A percentile compares a stretch with the other conserved stretches of the same genome.
Evolutionary conservation across 2,797 vertebrate species (phyloP).

Genomic region (Rhinichthys osculus): DNA sequence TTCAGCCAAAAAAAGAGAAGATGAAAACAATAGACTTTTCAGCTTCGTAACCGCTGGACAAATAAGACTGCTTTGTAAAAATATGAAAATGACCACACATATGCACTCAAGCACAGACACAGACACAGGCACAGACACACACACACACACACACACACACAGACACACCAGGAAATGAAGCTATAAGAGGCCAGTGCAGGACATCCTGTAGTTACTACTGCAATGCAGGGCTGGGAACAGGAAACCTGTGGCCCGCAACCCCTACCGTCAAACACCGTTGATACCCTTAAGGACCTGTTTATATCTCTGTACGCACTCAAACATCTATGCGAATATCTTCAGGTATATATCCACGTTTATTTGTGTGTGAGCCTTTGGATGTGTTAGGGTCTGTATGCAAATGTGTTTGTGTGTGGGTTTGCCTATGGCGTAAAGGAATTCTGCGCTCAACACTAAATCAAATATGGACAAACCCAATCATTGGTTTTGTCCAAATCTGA

Average conservation of each 20-base stretch:
- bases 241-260: constrained; percentile 50
- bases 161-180: constrained; percentile 22
- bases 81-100: neutral
- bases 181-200: constrained; percentile 29
- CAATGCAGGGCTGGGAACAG: constrained; percentile 40
- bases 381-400: neutral
- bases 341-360: constrained; percentile 11
- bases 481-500: neutral
- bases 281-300: neutral
- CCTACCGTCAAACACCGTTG: constrained; percentile 12
- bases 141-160: neutral
- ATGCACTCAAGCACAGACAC: neutral
- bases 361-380: too few species aligned
- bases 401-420: constrained; percentile 15
- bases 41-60: neutral
- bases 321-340: neutral
- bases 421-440: neutral
- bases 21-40: neutral
- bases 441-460: neutral
- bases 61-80: neutral
- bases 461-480: neutral
- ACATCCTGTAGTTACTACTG: constrained; percentile 47
- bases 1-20: neutral
- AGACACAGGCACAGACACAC: neutral
- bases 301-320: neutral